phyloP scores from a whole-genome alignment of 2,888 invertebrate species.

The Tachina lurida region DNA sequence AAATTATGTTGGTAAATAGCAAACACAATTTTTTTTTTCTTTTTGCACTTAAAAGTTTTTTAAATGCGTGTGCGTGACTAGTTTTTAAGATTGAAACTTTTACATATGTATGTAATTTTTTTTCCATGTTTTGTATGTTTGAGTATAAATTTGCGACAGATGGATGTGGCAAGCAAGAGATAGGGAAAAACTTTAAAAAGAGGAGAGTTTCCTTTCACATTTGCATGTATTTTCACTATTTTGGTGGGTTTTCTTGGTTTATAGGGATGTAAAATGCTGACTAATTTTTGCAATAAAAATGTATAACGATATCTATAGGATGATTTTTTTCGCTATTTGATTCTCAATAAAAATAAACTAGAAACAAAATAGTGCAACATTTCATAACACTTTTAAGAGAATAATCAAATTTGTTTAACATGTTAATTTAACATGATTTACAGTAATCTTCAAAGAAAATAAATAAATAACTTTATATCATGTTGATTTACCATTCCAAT shows the following conservation, averaged over 20 bases:
- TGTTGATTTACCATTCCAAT: too few species aligned
- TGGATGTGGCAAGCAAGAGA: slow-evolving; percentile 42
- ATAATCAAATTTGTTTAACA: too few species aligned
- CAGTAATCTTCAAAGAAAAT: too few species aligned
- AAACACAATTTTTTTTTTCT: not conserved
- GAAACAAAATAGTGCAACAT: too few species aligned
- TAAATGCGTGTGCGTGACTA: slow-evolving; percentile 70
- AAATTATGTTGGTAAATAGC: not conserved
- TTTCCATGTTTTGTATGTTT: slow-evolving; percentile 4
- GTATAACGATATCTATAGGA: not conserved
- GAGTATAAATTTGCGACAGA: not conserved
- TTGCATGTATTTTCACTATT: slow-evolving; percentile 34
- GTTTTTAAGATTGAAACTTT: slow-evolving; percentile 52
- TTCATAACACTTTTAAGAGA: too few species aligned
- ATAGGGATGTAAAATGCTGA: not conserved
- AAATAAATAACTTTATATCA: too few species aligned
- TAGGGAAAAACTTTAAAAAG: slow-evolving; percentile 28
- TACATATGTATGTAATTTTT: not conserved
- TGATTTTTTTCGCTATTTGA: not conserved
- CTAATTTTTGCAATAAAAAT: not conserved
- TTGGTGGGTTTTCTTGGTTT: not conserved
- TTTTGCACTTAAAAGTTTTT: slow-evolving; percentile 51
- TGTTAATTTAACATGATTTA: too few species aligned
- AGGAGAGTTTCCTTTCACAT: slow-evolving; percentile 44
- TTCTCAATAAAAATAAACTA: not conserved